These are phyloP conservation scores for Tuta absoluta DNA, from an alignment of 2,888 invertebrate genomes.

Conservation along the genomic window DNA sequence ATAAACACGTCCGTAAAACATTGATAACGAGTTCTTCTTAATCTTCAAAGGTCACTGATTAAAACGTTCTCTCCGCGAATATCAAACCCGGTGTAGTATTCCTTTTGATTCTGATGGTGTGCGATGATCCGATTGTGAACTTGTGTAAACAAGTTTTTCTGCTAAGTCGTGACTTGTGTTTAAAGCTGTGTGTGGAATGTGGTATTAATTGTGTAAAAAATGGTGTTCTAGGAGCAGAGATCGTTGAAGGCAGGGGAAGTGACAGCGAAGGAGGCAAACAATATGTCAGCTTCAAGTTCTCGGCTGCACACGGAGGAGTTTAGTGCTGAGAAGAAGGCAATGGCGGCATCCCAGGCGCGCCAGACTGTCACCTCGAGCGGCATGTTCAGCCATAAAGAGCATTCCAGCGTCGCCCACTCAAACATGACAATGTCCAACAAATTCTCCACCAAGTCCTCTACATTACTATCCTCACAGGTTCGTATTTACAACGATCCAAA, in stretches of 20 bases:
- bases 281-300: slow-evolving; percentile 91
- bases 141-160: slow-evolving; percentile 23
- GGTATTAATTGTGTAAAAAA: slow-evolving; percentile 15
- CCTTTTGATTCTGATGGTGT: slow-evolving; percentile 24
- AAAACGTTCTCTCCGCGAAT: slow-evolving; percentile 17
- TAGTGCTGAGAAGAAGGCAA: slow-evolving; percentile 89
- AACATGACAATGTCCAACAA: slow-evolving; percentile 90
- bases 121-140: slow-evolving; percentile 28
- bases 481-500: slow-evolving; percentile 4
- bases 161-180: slow-evolving; percentile 16
- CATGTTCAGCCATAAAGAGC: slow-evolving; percentile 87
- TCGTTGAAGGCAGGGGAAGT: slow-evolving; percentile 91
- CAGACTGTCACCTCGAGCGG: slow-evolving; percentile 90
- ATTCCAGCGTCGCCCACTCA: slow-evolving; percentile 87
- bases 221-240: slow-evolving; percentile 87
- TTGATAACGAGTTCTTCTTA: slow-evolving; percentile 56
- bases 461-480: slow-evolving; percentile 81
- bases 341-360: slow-evolving; percentile 88
- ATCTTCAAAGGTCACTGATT: slow-evolving; percentile 40
- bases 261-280: slow-evolving; percentile 92
- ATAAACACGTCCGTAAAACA: slow-evolving; percentile 13
- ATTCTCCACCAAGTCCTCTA: slow-evolving; percentile 83
- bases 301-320: slow-evolving; percentile 92
- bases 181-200: not conserved
- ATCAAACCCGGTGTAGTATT: slow-evolving; percentile 25